A percentile compares a stretch with the other conserved stretches of the same genome.
These are phyloP conservation scores for Euura saliciscinereae DNA, from an alignment of 1,140 invertebrate species.

Conservation along the genomic window DNA sequence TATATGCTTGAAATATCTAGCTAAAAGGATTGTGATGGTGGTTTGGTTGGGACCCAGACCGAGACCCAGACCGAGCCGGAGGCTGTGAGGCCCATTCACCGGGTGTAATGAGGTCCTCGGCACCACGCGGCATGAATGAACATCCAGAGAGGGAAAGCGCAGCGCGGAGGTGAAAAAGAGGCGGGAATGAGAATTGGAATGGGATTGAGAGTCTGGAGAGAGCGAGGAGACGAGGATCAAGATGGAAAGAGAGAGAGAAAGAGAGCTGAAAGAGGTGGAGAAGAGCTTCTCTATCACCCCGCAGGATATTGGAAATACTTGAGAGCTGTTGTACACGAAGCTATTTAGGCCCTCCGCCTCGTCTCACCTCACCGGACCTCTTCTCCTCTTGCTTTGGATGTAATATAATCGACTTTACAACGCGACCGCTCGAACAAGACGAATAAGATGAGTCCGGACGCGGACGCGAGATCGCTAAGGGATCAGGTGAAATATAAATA, in stretches of 20 bases:
- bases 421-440: slow-evolving; percentile 34
- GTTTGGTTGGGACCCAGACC: not conserved
- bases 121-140: slow-evolving; percentile 56
- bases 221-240: slow-evolving; percentile 12
- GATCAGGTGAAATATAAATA: not conserved
- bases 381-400: not conserved
- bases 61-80: not conserved
- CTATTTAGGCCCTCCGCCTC: slow-evolving; percentile 45
- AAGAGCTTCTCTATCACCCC: slow-evolving; percentile 45
- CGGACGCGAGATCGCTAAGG: not conserved
- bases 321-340: slow-evolving; percentile 53
- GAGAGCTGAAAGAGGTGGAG: slow-evolving; percentile 23
- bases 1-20: not conserved
- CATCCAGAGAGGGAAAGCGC: slow-evolving; percentile 29
- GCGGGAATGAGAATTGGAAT: slow-evolving; percentile 24
- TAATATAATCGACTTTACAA: slow-evolving; percentile 54
- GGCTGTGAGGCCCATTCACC: slow-evolving; percentile 43
- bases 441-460: slow-evolving; percentile 36
- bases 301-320: slow-evolving; percentile 60
- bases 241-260: slow-evolving; percentile 11
- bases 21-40: slow-evolving; percentile 1
- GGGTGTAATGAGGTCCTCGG: slow-evolving; percentile 56
- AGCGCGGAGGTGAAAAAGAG: slow-evolving; percentile 18
- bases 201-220: not conserved
- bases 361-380: not conserved